Percentiles rank a stretch among this genome's conserved stretches.
phyloP scores from a whole-genome alignment of 2,888 invertebrate species.

The Cybosia mesomella region DNA sequence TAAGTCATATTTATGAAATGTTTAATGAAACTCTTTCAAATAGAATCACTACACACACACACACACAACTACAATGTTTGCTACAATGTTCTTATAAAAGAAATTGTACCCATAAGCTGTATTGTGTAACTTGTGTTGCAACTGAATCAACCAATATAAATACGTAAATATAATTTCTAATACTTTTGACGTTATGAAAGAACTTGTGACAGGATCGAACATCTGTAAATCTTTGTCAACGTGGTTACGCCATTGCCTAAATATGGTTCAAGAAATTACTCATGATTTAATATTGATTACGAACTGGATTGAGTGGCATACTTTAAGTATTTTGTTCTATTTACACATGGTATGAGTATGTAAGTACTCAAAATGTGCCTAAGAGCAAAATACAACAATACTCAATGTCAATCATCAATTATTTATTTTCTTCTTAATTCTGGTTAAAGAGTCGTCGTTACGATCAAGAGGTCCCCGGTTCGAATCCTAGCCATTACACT shows the following conservation, averaged over 20 bases:
- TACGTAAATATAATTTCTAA: conserved; percentile 36
- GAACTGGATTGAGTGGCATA: conserved; percentile 9
- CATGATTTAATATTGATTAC: conserved; percentile 19
- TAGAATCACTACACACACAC: no score
- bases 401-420: background rate
- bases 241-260: conserved; percentile 20
- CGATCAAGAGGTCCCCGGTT: no score
- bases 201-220: conserved; percentile 36
- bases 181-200: conserved; percentile 40
- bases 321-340: background rate
- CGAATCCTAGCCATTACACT: no score
- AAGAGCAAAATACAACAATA: background rate
- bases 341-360: background rate
- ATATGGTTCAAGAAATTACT: conserved; percentile 30
- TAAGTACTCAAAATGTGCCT: background rate
- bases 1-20: conserved; percentile 58
- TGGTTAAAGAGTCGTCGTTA: no score
- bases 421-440: no score
- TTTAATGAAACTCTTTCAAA: conserved; percentile 61
- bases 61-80: no score
- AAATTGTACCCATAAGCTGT: conserved; percentile 40
- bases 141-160: conserved; percentile 51
- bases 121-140: conserved; percentile 61
- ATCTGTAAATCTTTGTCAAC: conserved; percentile 39
- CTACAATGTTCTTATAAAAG: conserved; percentile 48